Conservation (phyloP, 2,113 vertebrate species). For the Rhadina sibilatrix region DNA sequence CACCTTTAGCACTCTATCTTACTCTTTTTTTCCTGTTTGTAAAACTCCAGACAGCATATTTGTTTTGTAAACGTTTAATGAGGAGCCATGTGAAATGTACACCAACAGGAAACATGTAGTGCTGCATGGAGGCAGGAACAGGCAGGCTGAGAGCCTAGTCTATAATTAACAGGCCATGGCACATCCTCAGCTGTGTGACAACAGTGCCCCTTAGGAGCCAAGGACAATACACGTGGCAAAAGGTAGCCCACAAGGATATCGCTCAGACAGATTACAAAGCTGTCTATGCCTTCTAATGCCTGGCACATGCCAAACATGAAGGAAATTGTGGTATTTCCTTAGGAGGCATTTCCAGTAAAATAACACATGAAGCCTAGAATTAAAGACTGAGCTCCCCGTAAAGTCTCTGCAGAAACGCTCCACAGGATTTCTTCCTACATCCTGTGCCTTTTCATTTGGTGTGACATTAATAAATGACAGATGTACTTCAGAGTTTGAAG, state of each 20-base stretch:
- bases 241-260: neutral
- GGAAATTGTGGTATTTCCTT: neutral
- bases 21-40: neutral
- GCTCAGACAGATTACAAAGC: neutral
- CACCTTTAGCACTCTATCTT: neutral
- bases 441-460: neutral
- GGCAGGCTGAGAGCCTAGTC: neutral
- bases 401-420: neutral
- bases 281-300: neutral
- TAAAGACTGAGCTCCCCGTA: neutral
- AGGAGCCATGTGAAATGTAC: neutral
- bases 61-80: neutral
- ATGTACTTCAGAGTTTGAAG: neutral
- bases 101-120: neutral
- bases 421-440: neutral
- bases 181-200: neutral
- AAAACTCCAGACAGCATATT: neutral
- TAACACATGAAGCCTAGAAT: neutral
- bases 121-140: neutral
- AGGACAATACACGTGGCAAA: neutral
- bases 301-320: neutral
- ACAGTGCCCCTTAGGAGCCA: neutral
- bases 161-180: neutral
- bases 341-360: neutral
- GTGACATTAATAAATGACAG: neutral